Conservation (phyloP, 2,888 invertebrate genomes). For the Synanthedon tipuliformis region DNA sequence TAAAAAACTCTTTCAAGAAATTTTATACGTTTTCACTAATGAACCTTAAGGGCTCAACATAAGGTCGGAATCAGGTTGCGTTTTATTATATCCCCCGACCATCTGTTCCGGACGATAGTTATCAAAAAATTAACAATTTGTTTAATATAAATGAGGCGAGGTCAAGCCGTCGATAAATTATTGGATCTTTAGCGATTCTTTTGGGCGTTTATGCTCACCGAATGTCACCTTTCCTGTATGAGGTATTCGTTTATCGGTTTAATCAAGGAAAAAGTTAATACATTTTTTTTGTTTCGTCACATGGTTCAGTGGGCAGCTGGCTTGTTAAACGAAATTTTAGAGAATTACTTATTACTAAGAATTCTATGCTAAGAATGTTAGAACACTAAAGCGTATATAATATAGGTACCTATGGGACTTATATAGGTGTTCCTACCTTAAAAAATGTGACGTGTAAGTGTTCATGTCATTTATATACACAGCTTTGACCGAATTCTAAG, state of each 20-base stretch:
- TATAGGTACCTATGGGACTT: no score
- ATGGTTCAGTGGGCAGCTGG: slow-evolving; percentile 37
- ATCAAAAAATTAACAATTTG: slow-evolving; percentile 71
- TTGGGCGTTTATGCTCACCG: slow-evolving; percentile 54
- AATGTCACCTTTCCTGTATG: slow-evolving; percentile 61
- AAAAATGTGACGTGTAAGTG: no score
- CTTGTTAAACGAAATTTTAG: slow-evolving; percentile 2
- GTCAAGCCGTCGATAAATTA: slow-evolving; percentile 62
- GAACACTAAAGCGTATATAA: no score
- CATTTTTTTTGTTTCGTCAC: slow-evolving; percentile 29
- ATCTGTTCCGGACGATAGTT: slow-evolving; percentile 67
- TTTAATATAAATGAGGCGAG: slow-evolving; percentile 68
- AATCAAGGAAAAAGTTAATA: slow-evolving; percentile 46
- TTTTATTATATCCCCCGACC: slow-evolving; percentile 27
- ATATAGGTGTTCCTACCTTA: no score
- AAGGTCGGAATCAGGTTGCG: slow-evolving; percentile 15
- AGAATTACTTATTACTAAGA: no score
- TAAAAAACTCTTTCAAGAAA: slow-evolving; percentile 39
- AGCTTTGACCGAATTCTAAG: no score
- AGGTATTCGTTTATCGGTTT: slow-evolving; percentile 49
- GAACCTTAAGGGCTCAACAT: slow-evolving; percentile 6
- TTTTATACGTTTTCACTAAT: neutral
- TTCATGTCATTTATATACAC: no score
- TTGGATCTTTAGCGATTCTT: slow-evolving; percentile 52
- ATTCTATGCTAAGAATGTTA: no score